Evolutionary conservation across 2,113 vertebrate species (phyloP), one percentile per base, ranked within the genome.

Genomic region (Trematomus loennbergii): DNA sequence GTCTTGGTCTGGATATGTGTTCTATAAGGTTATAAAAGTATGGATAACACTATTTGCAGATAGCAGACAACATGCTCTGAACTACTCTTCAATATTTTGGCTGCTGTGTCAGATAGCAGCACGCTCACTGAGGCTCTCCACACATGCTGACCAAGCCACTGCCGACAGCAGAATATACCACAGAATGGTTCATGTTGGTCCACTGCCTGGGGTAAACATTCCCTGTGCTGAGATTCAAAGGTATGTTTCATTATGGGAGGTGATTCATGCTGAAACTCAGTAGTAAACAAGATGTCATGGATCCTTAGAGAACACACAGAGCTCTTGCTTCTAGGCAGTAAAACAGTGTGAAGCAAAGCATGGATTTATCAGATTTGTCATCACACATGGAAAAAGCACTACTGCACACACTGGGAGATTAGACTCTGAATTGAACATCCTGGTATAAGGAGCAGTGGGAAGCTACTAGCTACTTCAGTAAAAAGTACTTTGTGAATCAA

Each of bases 151-250:
- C 57, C 36, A 69, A 66, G 22, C 52, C 49, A 59, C 33, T 55
- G 58, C 36, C 2, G 6, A 20, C 33, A 36, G 40, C 40, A 63
- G n/a, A 64, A 69, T 49, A 81, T 52, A 33, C 62, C n/a, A 33
- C 29, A 22, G 40, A 55, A 18, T 18, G 33, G 33, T 43, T 36
- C 63, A 46, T 58, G 70, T 69, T 17, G 50, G 65, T 62, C 63
- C 16, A 54, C 58, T 48, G 71, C 65, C 52, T 15, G 54, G 29
- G 45, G 63, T 67, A 25, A 62, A 79, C 75, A 78, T 83, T 33
- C 3, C 25, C 33, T 85, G 36, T 60, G 22, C 59, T 75, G 6
- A 53, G 5, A 54, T 54, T 55, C 73, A 66, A 62, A 72, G 55
- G 25, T 49, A 53, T 46, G 15, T 29, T 29, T 29, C 25, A 29